phyloP scores from a whole-genome alignment of 2,113 vertebrate genomes.

The Anser brachyrhynchus region DNA sequence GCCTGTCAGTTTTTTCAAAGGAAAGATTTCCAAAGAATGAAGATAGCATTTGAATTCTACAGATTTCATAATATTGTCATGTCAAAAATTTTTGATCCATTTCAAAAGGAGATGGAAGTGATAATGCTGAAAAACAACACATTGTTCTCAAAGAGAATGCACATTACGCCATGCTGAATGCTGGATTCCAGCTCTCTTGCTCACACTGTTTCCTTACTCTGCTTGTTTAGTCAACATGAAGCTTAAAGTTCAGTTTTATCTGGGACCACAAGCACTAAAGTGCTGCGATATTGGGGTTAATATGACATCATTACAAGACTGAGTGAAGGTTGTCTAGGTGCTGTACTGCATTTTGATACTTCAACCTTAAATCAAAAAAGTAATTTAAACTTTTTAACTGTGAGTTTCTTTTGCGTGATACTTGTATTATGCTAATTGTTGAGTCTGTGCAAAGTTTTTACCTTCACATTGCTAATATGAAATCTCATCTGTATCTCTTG shows the following conservation, averaged over 20 bases:
- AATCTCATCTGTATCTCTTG: background rate
- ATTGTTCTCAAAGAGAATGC: background rate
- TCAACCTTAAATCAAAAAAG: background rate
- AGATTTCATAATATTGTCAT: background rate
- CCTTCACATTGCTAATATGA: background rate
- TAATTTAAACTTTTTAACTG: background rate
- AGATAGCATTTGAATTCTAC: background rate
- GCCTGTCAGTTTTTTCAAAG: background rate
- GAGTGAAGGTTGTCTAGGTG: background rate
- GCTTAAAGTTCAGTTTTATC: background rate
- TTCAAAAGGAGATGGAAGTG: background rate
- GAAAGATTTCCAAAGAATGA: background rate
- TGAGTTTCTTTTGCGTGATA: background rate
- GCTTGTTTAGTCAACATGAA: fast-evolving
- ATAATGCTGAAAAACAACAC: background rate
- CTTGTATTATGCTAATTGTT: background rate
- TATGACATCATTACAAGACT: background rate
- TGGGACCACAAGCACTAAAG: background rate
- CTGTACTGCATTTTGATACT: background rate
- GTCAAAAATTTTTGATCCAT: background rate
- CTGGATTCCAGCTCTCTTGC: background rate
- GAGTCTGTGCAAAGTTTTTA: background rate
- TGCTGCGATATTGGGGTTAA: background rate
- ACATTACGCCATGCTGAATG: background rate
- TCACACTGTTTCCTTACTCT: background rate